phyloP scores from a whole-genome alignment of 1,140 invertebrate genomes.

The Hypsibius dujardini region DNA sequence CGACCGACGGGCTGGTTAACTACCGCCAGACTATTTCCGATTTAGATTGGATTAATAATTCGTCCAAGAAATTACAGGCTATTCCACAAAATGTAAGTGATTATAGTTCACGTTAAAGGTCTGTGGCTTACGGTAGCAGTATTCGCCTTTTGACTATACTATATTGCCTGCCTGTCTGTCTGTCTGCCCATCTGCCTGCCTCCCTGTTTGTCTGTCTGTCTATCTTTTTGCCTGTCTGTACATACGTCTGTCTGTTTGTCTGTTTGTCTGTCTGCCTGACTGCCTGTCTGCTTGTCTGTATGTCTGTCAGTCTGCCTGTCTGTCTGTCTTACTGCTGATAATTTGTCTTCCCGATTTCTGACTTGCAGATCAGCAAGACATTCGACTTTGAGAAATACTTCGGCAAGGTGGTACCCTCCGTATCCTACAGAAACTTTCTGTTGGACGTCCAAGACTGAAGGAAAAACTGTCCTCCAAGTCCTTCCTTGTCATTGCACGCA shows the following conservation, averaged over 20 bases:
- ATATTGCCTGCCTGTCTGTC: not conserved
- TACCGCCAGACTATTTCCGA: not conserved
- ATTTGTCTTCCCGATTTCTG: not conserved
- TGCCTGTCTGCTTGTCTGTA: no score
- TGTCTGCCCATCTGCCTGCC: not conserved
- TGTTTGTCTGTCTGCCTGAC: no score
- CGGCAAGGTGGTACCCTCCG: not conserved
- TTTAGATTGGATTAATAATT: not conserved
- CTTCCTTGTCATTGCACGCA: no score
- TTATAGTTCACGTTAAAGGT: not conserved
- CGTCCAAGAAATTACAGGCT: not conserved
- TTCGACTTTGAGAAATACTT: conserved; percentile 10
- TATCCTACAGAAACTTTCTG: not conserved
- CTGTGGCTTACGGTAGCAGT: not conserved
- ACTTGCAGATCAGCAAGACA: not conserved
- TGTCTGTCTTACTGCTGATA: not conserved
- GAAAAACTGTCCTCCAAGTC: no score
- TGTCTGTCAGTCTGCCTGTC: not conserved
- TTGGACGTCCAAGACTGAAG: not conserved
- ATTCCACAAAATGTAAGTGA: not conserved
- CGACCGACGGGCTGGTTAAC: not conserved
- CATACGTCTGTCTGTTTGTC: no score
- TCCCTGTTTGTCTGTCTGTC: not conserved
- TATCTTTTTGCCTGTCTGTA: no score
- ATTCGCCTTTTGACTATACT: not conserved